Evolutionary conservation across 2,888 invertebrate species (phyloP), one percentile per base, ranked within the genome.

Genomic region (Parnassius apollo): DNA sequence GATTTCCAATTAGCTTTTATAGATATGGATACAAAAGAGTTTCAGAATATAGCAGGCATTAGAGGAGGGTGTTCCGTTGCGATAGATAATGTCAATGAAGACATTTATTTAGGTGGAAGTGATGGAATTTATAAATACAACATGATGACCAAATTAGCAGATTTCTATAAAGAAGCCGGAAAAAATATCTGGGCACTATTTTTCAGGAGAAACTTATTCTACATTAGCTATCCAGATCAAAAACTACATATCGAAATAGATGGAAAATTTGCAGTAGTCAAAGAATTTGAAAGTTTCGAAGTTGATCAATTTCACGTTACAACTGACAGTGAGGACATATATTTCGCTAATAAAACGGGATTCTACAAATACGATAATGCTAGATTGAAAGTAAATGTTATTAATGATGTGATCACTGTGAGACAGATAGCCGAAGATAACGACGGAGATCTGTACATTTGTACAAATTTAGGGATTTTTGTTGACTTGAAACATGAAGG

Each of bases 91-190:
- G 50, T 53, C 0, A 80, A 80, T 13, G 85, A 85, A 42, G 79
- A 79, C 0, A 75, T 88, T 44, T 88, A 77, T 45, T 67, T 88
- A 7, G 88, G 88, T n/a, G 86, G 88, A 0, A 82, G 75, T 22
- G 82, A 86, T 13, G 88, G 87, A 0, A 88, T 88, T 10, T 87
- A 81, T 61, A 86, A 80, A 74, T 86, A 78, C 10, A 85, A 86
- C 35, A 74, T 82, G 77, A 57, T 75, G 0, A 86, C 84, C 0
- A 81, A 76, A 69, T 56, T 83, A 65, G 83, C 85, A 0, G 83
- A 86, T 62, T 75, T 72, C 35, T 86, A 83, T 58, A 82, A 75
- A 66, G 82, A 85, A 66, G 78, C 77, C 59, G 80, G 80, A 0
- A 81, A 72, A 12, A 86, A 88, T 42, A 76, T 88, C 4, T 86